These are phyloP conservation scores for Listronotus oregonensis DNA, from an alignment of 1,140 invertebrate genomes.

Conservation along the genomic window DNA sequence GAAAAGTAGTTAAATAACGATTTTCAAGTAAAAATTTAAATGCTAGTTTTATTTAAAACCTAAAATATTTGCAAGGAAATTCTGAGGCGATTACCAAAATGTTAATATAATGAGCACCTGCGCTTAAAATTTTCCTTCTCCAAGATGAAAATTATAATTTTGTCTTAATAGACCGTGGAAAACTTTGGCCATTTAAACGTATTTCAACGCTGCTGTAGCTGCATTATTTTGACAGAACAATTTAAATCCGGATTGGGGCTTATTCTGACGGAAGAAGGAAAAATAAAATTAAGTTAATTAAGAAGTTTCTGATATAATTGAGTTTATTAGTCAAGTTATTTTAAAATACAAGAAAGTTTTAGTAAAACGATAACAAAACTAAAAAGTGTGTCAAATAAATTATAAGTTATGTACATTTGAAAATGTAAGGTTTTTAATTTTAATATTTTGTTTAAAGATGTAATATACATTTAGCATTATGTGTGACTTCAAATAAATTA, in stretches of 20 bases:
- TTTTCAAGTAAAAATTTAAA: no score
- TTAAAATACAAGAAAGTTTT: no score
- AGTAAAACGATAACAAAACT: no score
- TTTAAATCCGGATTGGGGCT: conserved; percentile 5
- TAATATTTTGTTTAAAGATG: no score
- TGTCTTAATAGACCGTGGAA: conserved; percentile 3
- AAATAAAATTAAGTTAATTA: conserved; percentile 12
- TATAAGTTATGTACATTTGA: no score
- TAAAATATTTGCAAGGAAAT: background rate
- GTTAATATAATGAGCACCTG: conserved; percentile 1
- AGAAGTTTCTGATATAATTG: conserved; percentile 12
- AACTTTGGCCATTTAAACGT: conserved; percentile 9
- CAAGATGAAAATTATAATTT: background rate
- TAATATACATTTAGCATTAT: no score
- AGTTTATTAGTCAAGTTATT: conserved; percentile 1
- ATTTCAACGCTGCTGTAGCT: background rate
- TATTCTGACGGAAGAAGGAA: background rate
- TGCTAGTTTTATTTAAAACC: no score
- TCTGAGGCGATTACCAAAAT: no score
- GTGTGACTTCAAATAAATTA: no score
- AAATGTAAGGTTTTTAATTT: no score
- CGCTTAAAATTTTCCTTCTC: background rate
- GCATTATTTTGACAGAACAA: conserved; percentile 14
- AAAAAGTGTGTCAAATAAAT: no score
- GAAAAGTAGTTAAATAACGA: no score